Evolutionary conservation across 2,888 invertebrate genomes (phyloP), one percentile per base, ranked within the genome.

Genomic region (Meta bourneti): DNA sequence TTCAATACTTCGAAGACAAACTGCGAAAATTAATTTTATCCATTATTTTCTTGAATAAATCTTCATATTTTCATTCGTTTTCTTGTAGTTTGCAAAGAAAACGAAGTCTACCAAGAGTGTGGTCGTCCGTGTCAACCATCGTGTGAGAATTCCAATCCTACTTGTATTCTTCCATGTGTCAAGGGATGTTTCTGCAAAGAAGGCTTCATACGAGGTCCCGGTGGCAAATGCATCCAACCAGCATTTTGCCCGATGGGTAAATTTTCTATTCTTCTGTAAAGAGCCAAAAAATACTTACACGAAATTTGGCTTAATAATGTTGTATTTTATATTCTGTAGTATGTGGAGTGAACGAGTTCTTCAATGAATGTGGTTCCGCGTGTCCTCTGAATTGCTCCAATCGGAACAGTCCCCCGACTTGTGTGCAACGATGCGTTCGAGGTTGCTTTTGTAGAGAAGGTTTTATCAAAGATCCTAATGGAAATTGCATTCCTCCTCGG

Each of bases 21-120:
- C 7, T 69, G n/a, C 7, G 7, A 11, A 70, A 70, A 34, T 34
- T 7, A 70, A 11, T 70, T 70, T 34, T 34, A 34, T 34, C 34
- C 4, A 4, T 34, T 2, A 34, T 19, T 74, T 74, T 19, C 0
- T 11, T 19, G 5, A 74, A 74, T 20, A 19, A 74, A 19, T 8
- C 11, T 34, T 34, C 34, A 34, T 34, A 34, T 34, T 34, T 34
- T 34, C 4, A 34, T 34, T 34, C 34, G 34, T 34, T 34, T 34
- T 9, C 61, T 9, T 8, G 1, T 77, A 85, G 84, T 9, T 7
- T 90, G 90, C 13, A 19, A n/a, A 61, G 84, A 90, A 7, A 83
- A 54, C 2, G 90, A 90, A 79, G 83, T 77, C 9, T 90, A 72
- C 52, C 48, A 78, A 54, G 54, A 34, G n/a, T 90, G 90, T 72